Conservation (phyloP, 2,797 vertebrate species). For the Peromyscus eremicus region DNA sequence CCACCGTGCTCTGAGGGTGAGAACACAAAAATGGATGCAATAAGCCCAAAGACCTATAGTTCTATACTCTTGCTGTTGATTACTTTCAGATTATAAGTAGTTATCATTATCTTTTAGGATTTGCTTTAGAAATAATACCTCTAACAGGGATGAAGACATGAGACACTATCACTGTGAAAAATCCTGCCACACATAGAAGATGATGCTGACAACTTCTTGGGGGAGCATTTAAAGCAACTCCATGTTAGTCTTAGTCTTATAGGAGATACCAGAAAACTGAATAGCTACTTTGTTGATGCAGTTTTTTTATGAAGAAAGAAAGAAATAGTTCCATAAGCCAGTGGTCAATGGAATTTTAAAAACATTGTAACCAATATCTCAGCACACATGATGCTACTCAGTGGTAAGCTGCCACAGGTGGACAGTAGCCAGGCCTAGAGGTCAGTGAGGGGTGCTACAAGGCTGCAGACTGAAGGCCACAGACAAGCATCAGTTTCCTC, state of each 20-base stretch:
- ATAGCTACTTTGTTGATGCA: conserved; percentile 7
- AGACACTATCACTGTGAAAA: not conserved
- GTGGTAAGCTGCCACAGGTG: not conserved
- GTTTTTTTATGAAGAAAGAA: not conserved
- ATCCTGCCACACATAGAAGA: not conserved
- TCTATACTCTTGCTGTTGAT: not conserved
- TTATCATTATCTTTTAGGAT: not conserved
- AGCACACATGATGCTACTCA: not conserved
- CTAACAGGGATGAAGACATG: not conserved
- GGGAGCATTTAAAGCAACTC: not conserved
- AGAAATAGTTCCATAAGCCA: not conserved
- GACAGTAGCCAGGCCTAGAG: not conserved
- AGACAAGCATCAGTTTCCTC: not conserved
- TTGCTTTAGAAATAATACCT: conserved; percentile 20
- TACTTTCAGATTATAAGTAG: not conserved
- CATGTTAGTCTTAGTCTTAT: not conserved
- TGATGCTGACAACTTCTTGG: not conserved
- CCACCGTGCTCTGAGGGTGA: not conserved
- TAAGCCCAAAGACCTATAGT: not conserved
- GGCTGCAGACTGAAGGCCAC: not conserved
- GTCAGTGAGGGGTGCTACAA: not conserved
- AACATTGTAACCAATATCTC: not conserved
- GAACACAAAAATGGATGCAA: not conserved
- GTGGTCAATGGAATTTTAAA: not conserved
- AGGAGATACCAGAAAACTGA: not conserved